phyloP scores from a whole-genome alignment of 2,113 vertebrate genomes.

The Mionectes macconnelli region DNA sequence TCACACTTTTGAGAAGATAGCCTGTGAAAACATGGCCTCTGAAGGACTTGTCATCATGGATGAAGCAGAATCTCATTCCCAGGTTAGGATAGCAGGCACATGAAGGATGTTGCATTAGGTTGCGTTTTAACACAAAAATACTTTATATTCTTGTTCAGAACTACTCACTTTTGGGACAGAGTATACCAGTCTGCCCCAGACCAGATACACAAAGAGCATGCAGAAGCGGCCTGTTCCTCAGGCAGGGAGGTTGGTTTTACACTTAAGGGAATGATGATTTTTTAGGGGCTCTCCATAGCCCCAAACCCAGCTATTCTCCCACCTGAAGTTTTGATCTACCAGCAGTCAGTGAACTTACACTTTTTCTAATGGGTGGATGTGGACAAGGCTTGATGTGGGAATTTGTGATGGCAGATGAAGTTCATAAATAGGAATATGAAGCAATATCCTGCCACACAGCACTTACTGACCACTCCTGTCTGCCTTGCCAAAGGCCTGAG shows the following conservation, averaged over 20 bases:
- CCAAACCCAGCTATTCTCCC: not conserved
- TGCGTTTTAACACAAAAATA: not conserved
- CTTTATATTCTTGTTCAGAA: not conserved
- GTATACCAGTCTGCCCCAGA: not conserved
- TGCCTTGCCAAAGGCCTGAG: not conserved
- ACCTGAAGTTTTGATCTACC: not conserved
- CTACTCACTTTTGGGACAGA: not conserved
- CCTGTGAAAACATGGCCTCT: not conserved
- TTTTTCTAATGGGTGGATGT: not conserved
- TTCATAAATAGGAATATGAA: not conserved
- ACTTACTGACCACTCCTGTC: not conserved
- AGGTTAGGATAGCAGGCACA: not conserved
- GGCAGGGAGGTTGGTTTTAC: not conserved
- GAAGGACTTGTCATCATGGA: not conserved
- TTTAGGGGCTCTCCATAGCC: not conserved
- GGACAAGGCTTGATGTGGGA: not conserved
- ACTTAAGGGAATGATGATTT: accelerated
- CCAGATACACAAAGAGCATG: not conserved
- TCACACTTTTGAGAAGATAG: not conserved
- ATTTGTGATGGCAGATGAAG: not conserved
- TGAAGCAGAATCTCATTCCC: not conserved
- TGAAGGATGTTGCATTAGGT: not conserved
- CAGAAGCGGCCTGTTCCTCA: not conserved
- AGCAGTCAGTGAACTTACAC: not conserved
- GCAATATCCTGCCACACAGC: not conserved